Evolutionary conservation across 2,113 vertebrate genomes (phyloP), one percentile per base, ranked within the genome.

Genomic region (Peromyscus leucopus): DNA sequence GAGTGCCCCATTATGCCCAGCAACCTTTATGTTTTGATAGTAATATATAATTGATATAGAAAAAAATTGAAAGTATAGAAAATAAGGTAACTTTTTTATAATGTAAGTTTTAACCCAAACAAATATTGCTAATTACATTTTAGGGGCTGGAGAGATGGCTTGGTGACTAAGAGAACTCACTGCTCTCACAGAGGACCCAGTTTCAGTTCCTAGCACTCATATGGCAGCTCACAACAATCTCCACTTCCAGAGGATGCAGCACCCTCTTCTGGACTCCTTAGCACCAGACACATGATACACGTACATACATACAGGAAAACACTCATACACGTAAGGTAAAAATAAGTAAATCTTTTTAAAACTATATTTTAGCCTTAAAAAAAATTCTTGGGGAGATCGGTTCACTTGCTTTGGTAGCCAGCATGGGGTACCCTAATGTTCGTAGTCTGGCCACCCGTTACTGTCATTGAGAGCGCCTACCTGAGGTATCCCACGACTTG

Each of bases 61-160:
- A 55, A 84, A 79, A 36, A 39, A 39, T 82, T 71, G 65, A 80
- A 96, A 91, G 67, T n/a, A 57, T 19, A 91, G 51, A 78, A 91
- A 63, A 59, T 39, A 80, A 48, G 16, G 11, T 90, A 46, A 76
- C n/a, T 76, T 76, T 83, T 82, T 63, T 55, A 36, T 79, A 33
- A 79, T 42, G 26, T 26, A 76, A 76, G 46, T 63, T 61, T 91
- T 83, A 87, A 93, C 51, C 55, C 28, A 24, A 15, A 42, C 33
- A 39, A 33, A 48, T 65, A 19, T 72, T 72, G 19, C 63, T 67
- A 92, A 59, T n/a, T 75, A 39, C 33, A 31, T 51, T 51, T 51
- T 51, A 78, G 46, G 15, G 7, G 28, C 46, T 48, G 28, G 28
- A 31, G 76, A 51, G 13, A 33, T 78, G 31, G 16, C 46, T 78